A percentile compares a stretch with the other conserved stretches of the same genome.
Evolutionary conservation across 2,113 vertebrate genomes (phyloP).

Genomic region (Nyctereutes procyonoides): DNA sequence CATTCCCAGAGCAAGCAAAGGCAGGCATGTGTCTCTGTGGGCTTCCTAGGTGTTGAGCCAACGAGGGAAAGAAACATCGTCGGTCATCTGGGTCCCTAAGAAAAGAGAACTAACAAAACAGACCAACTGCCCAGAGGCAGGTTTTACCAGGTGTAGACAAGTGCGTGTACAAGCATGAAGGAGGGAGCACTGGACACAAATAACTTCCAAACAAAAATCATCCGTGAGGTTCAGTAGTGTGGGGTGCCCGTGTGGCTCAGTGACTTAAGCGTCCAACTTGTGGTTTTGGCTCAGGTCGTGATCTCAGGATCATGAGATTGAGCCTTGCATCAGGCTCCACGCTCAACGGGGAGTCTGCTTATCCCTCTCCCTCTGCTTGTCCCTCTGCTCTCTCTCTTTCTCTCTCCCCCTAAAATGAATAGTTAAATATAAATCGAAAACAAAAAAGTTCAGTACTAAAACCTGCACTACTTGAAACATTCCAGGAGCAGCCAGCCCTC

Average conservation of each 20-base stretch:
- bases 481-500: neutral
- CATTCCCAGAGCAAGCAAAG: neutral
- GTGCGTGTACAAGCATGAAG: too few species aligned
- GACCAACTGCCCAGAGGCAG: neutral
- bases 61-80: neutral
- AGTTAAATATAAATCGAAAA: neutral
- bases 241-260: neutral
- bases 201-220: neutral
- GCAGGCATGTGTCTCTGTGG: neutral
- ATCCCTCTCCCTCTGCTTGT: neutral
- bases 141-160: neutral
- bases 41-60: neutral
- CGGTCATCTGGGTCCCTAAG: neutral
- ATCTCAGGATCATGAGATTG: neutral
- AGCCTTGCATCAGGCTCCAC: neutral
- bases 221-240: neutral
- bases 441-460: neutral
- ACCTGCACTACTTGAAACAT: too few species aligned
- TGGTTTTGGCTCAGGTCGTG: neutral
- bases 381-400: neutral
- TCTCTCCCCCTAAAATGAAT: neutral
- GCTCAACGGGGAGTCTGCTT: neutral
- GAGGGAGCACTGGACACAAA: neutral
- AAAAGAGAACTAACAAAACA: neutral
- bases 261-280: neutral